These are phyloP conservation scores for Phyto melanocephala DNA, from an alignment of 2,888 invertebrate species.

Conservation along the genomic window DNA sequence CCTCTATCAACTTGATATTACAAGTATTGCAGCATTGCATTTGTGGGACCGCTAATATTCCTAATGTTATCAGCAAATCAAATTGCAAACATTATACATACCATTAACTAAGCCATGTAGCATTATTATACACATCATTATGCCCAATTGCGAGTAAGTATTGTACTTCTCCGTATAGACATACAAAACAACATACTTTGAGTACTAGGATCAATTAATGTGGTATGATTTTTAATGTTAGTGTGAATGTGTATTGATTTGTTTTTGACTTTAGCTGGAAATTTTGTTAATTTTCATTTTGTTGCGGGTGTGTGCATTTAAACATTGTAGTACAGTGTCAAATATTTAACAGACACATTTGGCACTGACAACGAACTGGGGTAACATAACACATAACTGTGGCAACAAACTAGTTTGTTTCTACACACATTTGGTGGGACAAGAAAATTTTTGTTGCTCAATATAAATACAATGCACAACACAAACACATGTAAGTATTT, in stretches of 20 bases:
- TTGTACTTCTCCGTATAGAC: not conserved
- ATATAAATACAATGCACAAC: no score
- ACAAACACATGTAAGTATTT: no score
- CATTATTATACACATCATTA: slow-evolving; percentile 14
- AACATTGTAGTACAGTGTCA: not conserved
- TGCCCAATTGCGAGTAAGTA: not conserved
- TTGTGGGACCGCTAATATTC: not conserved
- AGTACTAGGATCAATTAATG: no score
- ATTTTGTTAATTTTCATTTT: not conserved
- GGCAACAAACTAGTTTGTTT: not conserved
- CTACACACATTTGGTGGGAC: slow-evolving; percentile 8
- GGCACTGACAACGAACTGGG: not conserved
- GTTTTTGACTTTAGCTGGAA: not conserved
- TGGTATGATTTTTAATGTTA: no score
- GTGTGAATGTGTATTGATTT: not conserved
- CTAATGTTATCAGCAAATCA: slow-evolving; percentile 23
- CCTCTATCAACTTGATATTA: not conserved
- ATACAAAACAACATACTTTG: not conserved
- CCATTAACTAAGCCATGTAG: slow-evolving; percentile 29
- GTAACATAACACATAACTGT: slow-evolving; percentile 4
- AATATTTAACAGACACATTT: slow-evolving; percentile 8
- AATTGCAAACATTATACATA: slow-evolving; percentile 8
- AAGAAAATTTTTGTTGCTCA: no score
- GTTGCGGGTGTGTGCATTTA: not conserved
- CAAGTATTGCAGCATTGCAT: not conserved